phyloP scores from a whole-genome alignment of 2,113 vertebrate genomes.

The Martes martes region DNA sequence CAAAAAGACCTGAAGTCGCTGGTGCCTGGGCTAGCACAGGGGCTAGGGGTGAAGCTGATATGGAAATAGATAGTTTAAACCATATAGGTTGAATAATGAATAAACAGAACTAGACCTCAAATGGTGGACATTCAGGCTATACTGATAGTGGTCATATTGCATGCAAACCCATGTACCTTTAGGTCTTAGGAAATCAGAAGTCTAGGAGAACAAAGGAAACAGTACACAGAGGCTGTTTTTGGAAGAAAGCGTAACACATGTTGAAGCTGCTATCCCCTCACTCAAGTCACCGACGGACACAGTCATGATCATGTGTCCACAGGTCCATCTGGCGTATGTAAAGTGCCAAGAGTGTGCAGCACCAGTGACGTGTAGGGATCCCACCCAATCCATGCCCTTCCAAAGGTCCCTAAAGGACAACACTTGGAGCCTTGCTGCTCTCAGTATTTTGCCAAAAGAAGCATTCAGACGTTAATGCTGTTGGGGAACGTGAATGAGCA shows the following conservation, averaged over 20 bases:
- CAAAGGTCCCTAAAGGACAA: background rate
- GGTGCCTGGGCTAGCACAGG: constrained; percentile 60
- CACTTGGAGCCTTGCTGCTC: background rate
- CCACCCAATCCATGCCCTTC: background rate
- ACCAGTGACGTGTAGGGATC: background rate
- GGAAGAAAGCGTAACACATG: background rate
- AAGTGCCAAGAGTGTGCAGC: background rate
- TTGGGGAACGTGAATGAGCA: background rate
- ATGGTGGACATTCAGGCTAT: background rate
- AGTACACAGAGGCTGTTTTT: background rate
- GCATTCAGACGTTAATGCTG: background rate
- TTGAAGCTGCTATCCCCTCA: background rate
- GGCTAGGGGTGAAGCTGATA: constrained; percentile 65
- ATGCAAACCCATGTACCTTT: background rate
- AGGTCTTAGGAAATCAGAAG: background rate
- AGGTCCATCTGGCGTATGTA: background rate
- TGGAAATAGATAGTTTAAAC: constrained; percentile 73
- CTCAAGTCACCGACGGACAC: background rate
- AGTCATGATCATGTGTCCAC: background rate
- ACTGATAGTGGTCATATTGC: background rate
- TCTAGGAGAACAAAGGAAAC: background rate
- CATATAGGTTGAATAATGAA: constrained; percentile 77
- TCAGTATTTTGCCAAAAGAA: constrained; percentile 35
- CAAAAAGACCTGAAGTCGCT: constrained; percentile 49
- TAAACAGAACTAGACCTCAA: background rate